Percentiles rank a stretch among this genome's conserved stretches.
Conservation (phyloP, 2,797 vertebrate species). For the Poeciliopsis infans region DNA sequence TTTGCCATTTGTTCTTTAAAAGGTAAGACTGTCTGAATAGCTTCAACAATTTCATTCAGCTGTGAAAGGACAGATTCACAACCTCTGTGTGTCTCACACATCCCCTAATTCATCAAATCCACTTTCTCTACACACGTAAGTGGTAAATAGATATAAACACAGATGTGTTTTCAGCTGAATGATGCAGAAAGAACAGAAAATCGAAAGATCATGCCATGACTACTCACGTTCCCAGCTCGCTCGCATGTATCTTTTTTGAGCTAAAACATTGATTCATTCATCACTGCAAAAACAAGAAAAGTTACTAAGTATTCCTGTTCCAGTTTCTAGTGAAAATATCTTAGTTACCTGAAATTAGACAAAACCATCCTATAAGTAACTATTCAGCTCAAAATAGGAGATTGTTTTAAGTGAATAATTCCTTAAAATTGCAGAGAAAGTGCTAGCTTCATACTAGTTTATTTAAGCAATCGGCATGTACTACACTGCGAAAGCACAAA, state of each 20-base stretch:
- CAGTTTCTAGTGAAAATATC: no score
- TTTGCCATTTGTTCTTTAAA: neutral
- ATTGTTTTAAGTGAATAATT: no score
- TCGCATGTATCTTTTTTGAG: neutral
- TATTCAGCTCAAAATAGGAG: no score
- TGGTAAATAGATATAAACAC: neutral
- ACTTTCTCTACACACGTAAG: neutral
- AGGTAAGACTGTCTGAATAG: constrained; percentile 6
- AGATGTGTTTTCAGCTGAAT: constrained; percentile 4
- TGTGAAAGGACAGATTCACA: neutral
- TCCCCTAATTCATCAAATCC: neutral
- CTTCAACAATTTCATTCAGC: constrained; percentile 5
- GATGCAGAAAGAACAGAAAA: constrained; percentile 3
- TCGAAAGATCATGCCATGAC: neutral
- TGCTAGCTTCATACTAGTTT: no score
- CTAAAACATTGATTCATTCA: neutral
- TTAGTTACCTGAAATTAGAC: no score
- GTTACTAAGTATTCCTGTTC: no score
- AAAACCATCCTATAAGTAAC: no score
- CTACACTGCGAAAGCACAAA: no score
- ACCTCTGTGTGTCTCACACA: neutral
- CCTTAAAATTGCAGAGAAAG: no score
- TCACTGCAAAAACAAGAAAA: no score
- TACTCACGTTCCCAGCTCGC: neutral
- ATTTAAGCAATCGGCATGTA: no score